phyloP scores from a whole-genome alignment of 2,113 vertebrate genomes.

The Perca schrenkii region DNA sequence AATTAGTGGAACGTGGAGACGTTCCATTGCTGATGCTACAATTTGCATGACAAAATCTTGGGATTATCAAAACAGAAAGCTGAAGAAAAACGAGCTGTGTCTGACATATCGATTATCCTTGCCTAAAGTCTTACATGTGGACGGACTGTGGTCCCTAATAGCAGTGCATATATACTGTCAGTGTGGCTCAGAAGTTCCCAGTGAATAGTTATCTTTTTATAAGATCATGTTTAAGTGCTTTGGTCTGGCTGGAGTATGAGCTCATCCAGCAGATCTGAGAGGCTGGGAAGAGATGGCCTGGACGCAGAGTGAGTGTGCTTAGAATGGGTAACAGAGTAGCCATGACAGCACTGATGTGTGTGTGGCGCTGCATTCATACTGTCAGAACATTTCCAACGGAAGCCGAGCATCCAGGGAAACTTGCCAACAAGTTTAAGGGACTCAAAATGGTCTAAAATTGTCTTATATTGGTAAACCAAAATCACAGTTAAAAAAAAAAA shows the following conservation, averaged over 20 bases:
- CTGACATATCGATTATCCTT: conserved; percentile 32
- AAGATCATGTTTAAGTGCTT: conserved; percentile 62
- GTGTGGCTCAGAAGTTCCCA: conserved; percentile 36
- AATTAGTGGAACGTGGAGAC: neutral
- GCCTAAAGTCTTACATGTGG: conserved; percentile 14
- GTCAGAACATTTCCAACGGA: conserved; percentile 18
- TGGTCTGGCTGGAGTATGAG: conserved; percentile 56
- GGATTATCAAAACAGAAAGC: conserved; percentile 14
- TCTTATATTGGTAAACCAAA: neutral
- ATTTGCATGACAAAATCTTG: neutral
- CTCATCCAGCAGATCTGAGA: conserved; percentile 55
- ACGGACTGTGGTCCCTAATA: neutral
- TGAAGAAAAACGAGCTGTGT: conserved; percentile 4
- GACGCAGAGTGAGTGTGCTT: conserved; percentile 21
- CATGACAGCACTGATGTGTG: conserved; percentile 33
- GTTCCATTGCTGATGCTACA: neutral
- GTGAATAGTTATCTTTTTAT: conserved; percentile 62
- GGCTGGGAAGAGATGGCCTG: conserved; percentile 26
- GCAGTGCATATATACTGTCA: conserved; percentile 25
- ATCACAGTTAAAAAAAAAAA: neutral
- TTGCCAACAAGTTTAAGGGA: conserved; percentile 10
- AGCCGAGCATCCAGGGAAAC: conserved; percentile 9
- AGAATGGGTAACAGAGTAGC: conserved; percentile 23
- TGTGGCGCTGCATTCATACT: conserved; percentile 41
- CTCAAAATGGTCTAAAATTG: neutral